Percentiles rank a stretch among this genome's conserved stretches.
phyloP scores from a whole-genome alignment of 2,888 invertebrate species.

The Holacanthella duospinosa region DNA sequence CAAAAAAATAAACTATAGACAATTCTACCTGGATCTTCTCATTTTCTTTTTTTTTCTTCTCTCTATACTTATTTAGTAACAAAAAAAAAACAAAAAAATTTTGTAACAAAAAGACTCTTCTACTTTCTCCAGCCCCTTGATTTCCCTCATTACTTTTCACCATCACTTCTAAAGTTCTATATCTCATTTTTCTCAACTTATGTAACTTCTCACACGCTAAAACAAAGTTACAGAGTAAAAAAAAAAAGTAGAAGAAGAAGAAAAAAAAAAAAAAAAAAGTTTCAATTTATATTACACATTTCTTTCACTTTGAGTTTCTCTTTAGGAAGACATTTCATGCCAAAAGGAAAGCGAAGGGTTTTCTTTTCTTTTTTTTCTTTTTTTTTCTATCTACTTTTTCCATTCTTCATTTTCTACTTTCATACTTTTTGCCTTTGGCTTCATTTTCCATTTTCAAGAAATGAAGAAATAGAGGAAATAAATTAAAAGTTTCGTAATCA shows the following conservation, averaged over 20 bases:
- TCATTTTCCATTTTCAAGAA: not conserved
- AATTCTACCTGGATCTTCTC: too few species aligned
- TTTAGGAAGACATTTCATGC: not conserved
- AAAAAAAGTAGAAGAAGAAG: too few species aligned
- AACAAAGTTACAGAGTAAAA: not conserved
- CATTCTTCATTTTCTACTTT: not conserved
- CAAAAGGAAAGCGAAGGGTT: not conserved
- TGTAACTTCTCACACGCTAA: not conserved
- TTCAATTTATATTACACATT: slow-evolving; percentile 2
- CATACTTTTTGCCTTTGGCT: not conserved
- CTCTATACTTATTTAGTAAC: too few species aligned
- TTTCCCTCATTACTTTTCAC: not conserved
- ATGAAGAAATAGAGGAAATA: not conserved
- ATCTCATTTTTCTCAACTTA: not conserved
- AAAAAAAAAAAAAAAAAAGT: not conserved
- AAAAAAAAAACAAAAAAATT: too few species aligned
- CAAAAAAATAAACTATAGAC: too few species aligned
- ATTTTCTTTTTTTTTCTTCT: slow-evolving; percentile 11
- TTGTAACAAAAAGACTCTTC: too few species aligned
- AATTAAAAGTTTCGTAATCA: slow-evolving; percentile 6
- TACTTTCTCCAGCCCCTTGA: not conserved
- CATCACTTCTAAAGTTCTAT: not conserved
- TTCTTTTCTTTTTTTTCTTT: too few species aligned
- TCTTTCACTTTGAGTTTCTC: not conserved
- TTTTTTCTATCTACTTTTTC: too few species aligned